Evolutionary conservation across 2,797 vertebrate species (phyloP), one percentile per base, ranked within the genome.

Genomic region (Bufotes viridis): DNA sequence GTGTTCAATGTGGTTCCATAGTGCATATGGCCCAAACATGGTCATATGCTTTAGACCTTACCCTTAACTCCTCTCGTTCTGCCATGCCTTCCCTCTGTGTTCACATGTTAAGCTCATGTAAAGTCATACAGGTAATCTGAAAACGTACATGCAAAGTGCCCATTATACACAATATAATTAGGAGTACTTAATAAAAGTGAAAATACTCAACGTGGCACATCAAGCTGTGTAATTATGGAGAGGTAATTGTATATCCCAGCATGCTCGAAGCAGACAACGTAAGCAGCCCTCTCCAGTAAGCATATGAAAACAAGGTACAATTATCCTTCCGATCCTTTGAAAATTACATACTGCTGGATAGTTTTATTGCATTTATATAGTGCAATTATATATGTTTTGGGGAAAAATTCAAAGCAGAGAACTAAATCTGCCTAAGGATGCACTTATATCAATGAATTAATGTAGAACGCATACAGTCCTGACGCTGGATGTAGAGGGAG

Each of bases 151-250:
- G 57, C 51, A 74, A 80, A 81, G 82, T 85, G 67, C 65, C 61
- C 87, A 80, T 88, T 84, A 88, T 81, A 26, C 11, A 79, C 76
- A 24, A 49, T 81, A 60, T 80, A 88, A 85, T 88, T 84, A 88
- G 76, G 49, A 42, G 55, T 61, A 88, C 87, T 88, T 88, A 85
- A 88, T 84, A 85, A 84, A 88, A 80, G 87, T 65, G 69, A 82
- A 84, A 88, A 85, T 88, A 88, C 79, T 84, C 87, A 84, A 88
- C 75, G 69, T 79, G 53, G 76, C 75, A 61, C 55, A 85, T 88
- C 82, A 72, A 63, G 82, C 87, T 84, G 87, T 24, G 87, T 88
- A 85, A 88, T 88, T 88, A 88, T 17, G 57, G 87, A 85, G 87
- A 61, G 76, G 82, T 84, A 80, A 88, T 88, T 88, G 82, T 79